Evolutionary conservation across 2,888 invertebrate genomes (phyloP), one percentile per base, ranked within the genome.

Genomic region (Leptinotarsa rubiginosa): DNA sequence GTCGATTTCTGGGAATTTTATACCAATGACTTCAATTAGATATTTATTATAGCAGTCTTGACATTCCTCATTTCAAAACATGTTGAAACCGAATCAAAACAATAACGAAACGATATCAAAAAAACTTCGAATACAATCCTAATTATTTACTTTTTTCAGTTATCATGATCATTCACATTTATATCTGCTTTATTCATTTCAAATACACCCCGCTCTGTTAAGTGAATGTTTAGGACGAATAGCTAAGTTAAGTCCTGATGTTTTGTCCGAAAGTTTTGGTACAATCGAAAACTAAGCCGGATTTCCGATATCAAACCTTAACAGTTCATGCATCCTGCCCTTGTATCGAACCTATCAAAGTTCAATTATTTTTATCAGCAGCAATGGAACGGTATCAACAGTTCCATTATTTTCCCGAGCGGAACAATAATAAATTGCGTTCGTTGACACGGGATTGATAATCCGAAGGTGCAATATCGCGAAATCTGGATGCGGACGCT

Each of bases 391-490:
- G 70, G 74, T 69, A 70, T 76, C 65, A 50, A 74, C 75, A 77
- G 75, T 74, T 79, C 73, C 81, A 77, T 79, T 76, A 77, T 83
- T 81, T 80, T 79, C 80, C 78, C 79, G 81, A 79, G 75, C 82
- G 81, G 80, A 81, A 83, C 83, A 83, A 83, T 82, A 84, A 84
- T 83, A 83, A 84, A 84, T 84, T 80, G 83, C 74, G 81, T 81
- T 76, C 79, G 80, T 77, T 78, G 78, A 78, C 79, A 74, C 73
- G 76, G 75, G 74, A 72, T 75, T 79, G 76, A 81, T 79, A 78
- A 80, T 80, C 80, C 79, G 71, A 71, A 78, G 78, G 78, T 78
- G 78, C 77, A 79, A 79, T 80, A 79, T 79, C 76, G 76, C 75
- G 69, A 73, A 77, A 73, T 75, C 77, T 75, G 73, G 73, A 52